These are phyloP conservation scores for Campylomormyrus numenius DNA, from an alignment of 2,113 vertebrate genomes.

Conservation along the genomic window DNA sequence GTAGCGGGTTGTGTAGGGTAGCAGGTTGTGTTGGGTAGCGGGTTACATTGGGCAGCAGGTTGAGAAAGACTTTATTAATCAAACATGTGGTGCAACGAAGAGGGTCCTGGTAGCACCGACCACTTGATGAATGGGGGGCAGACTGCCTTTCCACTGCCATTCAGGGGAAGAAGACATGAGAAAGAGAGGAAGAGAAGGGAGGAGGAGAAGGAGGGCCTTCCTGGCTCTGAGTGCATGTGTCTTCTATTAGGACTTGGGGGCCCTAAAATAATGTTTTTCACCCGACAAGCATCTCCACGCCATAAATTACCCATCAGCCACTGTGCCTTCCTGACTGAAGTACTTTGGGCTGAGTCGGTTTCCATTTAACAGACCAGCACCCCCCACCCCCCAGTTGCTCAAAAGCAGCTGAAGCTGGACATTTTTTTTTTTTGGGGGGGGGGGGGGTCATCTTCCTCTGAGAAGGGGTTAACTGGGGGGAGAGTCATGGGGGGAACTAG, in stretches of 20 bases:
- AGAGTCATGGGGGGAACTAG: constrained; percentile 29
- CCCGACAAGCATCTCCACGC: constrained; percentile 70
- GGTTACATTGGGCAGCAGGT: not conserved
- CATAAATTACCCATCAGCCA: constrained; percentile 73
- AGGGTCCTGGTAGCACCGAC: constrained; percentile 35
- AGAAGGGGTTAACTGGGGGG: constrained; percentile 21
- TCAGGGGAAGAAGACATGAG: constrained; percentile 13
- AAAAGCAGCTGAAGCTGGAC: not conserved
- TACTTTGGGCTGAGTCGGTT: constrained; percentile 47
- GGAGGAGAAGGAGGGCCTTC: constrained; percentile 54
- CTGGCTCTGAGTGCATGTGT: constrained; percentile 70
- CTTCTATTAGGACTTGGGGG: constrained; percentile 68
- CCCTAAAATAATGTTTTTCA: constrained; percentile 80
- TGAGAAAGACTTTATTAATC: not conserved
- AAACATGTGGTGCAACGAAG: not conserved
- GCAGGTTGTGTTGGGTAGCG: not conserved
- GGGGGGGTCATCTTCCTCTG: not conserved
- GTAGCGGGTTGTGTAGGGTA: not conserved
- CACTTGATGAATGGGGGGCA: not conserved
- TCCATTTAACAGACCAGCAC: constrained; percentile 45
- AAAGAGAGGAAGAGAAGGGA: constrained; percentile 26
- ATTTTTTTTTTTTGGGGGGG: not conserved
- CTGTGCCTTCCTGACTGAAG: constrained; percentile 58
- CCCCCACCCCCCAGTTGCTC: constrained; percentile 7
- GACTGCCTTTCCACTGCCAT: not conserved